Evolutionary conservation across 2,113 vertebrate genomes (phyloP).

Genomic region (Psephotus haematonotus): DNA sequence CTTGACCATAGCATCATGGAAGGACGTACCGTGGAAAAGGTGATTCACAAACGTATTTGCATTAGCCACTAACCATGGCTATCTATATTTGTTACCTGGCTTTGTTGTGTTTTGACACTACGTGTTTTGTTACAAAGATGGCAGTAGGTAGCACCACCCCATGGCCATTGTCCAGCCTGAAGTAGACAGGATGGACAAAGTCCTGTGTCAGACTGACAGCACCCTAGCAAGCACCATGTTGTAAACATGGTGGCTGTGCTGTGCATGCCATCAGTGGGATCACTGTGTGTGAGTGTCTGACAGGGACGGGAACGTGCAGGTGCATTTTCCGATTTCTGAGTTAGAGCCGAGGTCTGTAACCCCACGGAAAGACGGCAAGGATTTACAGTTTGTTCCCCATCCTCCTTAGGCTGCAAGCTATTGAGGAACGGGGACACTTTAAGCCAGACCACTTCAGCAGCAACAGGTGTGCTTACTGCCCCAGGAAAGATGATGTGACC

Average conservation of each 20-base stretch:
- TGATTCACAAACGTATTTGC: background rate
- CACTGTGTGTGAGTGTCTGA: background rate
- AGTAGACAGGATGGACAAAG: background rate
- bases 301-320: fast-evolving
- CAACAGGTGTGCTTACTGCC: no score
- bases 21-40: background rate
- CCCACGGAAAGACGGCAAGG: fast-evolving
- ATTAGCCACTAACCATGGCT: background rate
- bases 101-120: background rate
- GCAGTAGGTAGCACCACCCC: fast-evolving
- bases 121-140: background rate
- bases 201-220: fast-evolving
- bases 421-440: fast-evolving
- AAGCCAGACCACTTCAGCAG: fast-evolving
- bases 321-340: fast-evolving
- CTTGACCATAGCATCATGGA: background rate
- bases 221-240: fast-evolving
- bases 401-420: fast-evolving
- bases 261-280: fast-evolving
- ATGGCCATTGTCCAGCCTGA: no score
- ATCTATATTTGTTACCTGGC: background rate
- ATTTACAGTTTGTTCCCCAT: background rate
- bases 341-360: no score
- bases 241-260: fast-evolving
- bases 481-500: no score